These are phyloP conservation scores for Furnarius figulus DNA, from an alignment of 2,113 vertebrate genomes.

Conservation along the genomic window DNA sequence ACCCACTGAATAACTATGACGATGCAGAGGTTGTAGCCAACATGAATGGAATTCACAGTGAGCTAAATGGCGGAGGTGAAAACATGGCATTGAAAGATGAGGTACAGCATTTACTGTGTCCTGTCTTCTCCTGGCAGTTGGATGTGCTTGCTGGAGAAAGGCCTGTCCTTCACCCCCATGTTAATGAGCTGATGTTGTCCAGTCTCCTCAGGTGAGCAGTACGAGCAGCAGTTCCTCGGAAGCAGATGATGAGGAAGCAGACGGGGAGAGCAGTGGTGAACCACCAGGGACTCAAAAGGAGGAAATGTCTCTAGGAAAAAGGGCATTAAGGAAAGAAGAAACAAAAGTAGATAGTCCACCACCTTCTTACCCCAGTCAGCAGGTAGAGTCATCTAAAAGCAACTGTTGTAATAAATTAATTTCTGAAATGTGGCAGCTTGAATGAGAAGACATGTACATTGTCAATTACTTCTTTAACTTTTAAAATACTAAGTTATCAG, in stretches of 20 bases:
- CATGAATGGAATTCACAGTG: conserved; percentile 88
- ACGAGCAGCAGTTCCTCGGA: conserved; percentile 94
- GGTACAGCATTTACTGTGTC: conserved; percentile 67
- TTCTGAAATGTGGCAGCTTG: background rate
- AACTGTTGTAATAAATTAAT: background rate
- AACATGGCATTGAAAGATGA: conserved; percentile 84
- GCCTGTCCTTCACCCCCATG: background rate
- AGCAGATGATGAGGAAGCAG: conserved; percentile 90
- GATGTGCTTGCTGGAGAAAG: background rate
- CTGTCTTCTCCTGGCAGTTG: background rate
- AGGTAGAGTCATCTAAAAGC: conserved; percentile 68
- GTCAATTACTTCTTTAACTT: background rate
- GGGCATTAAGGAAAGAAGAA: conserved; percentile 67
- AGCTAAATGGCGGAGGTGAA: conserved; percentile 85
- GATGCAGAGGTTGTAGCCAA: conserved; percentile 81
- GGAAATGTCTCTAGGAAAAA: conserved; percentile 74
- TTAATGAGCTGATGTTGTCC: background rate
- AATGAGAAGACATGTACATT: background rate
- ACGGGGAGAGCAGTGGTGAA: conserved; percentile 82
- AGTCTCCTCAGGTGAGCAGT: conserved; percentile 89
- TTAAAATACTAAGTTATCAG: background rate
- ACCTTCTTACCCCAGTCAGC: conserved; percentile 81
- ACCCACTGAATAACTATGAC: conserved; percentile 86
- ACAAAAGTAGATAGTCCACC: conserved; percentile 79
- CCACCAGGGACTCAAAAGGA: conserved; percentile 77